Percentiles rank a stretch among this genome's conserved stretches.
Conservation (phyloP, 2,888 invertebrate genomes). For the Ditula angustiorana region DNA sequence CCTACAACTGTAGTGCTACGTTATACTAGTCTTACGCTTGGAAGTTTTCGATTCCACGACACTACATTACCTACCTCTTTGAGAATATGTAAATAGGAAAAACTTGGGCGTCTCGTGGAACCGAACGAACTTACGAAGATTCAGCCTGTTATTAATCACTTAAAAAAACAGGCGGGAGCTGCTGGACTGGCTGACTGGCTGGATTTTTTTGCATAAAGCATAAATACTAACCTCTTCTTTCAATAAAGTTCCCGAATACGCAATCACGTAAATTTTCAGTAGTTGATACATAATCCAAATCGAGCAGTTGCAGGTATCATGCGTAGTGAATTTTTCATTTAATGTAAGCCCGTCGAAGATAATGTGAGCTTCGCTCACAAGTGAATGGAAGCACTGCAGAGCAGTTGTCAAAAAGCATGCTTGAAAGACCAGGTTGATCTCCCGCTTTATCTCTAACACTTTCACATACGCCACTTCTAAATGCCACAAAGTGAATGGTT, state of each 20-base stretch:
- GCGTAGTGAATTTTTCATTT: slow-evolving; percentile 51
- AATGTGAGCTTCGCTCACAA: slow-evolving; percentile 70
- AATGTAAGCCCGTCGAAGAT: slow-evolving; percentile 66
- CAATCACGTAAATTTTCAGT: slow-evolving; percentile 64
- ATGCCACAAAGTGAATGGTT: slow-evolving; percentile 53
- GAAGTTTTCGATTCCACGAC: no score
- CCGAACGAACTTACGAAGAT: no score
- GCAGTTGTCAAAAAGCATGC: slow-evolving; percentile 62
- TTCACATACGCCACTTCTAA: slow-evolving; percentile 62
- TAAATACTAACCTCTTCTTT: slow-evolving; percentile 45
- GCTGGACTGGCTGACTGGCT: no score
- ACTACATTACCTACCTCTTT: no score
- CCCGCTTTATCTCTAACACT: slow-evolving; percentile 58
- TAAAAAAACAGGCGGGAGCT: no score
- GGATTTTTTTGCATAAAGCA: background rate
- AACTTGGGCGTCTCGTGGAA: no score
- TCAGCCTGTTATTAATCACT: no score
- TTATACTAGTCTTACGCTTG: no score
- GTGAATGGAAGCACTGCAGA: slow-evolving; percentile 70
- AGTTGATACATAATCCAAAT: slow-evolving; percentile 72
- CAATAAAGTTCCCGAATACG: slow-evolving; percentile 61
- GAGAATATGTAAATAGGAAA: no score
- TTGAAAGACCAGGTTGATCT: slow-evolving; percentile 65
- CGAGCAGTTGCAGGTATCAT: slow-evolving; percentile 64
- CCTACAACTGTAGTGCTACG: no score